Evolutionary conservation across 2,888 invertebrate genomes (phyloP).

Genomic region (Gryllus longicercus): DNA sequence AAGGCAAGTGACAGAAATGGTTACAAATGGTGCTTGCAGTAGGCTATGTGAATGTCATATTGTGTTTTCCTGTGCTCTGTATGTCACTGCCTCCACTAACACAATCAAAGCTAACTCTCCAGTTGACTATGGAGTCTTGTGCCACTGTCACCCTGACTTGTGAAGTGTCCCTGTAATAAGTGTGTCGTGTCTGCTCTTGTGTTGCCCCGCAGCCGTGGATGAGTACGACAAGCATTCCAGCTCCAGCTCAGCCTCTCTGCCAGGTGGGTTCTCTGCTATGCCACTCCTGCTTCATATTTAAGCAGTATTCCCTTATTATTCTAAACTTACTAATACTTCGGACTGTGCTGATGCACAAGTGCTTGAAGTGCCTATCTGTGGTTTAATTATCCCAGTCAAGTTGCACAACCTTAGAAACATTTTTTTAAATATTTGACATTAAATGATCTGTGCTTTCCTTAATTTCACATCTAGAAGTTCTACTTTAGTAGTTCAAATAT

Average conservation of each 20-base stretch:
- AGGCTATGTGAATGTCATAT: background rate
- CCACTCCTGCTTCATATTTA: no score
- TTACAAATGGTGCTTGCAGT: constrained; percentile 3
- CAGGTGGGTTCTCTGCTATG: constrained; percentile 55
- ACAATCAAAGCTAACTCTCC: constrained; percentile 1
- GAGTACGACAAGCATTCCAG: constrained; percentile 68
- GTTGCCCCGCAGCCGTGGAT: constrained; percentile 46
- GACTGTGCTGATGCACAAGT: no score
- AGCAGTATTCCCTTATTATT: no score
- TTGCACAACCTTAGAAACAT: no score
- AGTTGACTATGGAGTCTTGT: constrained; percentile 9
- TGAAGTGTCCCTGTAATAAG: constrained; percentile 17
- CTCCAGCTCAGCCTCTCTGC: constrained; percentile 64
- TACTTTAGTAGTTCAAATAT: no score
- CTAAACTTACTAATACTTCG: no score
- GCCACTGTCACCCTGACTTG: constrained; percentile 17
- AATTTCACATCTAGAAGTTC: no score
- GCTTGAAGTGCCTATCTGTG: no score
- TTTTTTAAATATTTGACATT: no score
- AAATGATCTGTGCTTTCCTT: no score
- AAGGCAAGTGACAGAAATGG: background rate
- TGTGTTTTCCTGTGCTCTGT: background rate
- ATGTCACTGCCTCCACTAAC: constrained; percentile 17
- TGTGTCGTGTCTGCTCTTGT: constrained; percentile 17
- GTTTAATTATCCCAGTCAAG: no score